Percentiles rank a stretch among this genome's conserved stretches.
Conservation (phyloP, 2,888 invertebrate species). For the Drepana falcataria region DNA sequence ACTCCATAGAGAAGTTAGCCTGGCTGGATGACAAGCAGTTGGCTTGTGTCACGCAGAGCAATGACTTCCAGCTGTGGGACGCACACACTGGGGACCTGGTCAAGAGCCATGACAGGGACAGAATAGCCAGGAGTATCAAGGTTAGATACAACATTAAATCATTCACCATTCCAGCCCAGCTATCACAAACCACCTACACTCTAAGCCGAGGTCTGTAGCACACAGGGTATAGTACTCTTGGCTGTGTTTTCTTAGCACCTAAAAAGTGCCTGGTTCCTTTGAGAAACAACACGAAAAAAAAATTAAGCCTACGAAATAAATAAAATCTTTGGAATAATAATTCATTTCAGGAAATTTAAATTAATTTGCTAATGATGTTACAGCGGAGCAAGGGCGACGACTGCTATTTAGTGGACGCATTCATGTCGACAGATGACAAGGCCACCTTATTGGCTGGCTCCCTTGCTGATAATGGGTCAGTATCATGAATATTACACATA, state of each 20-base stretch:
- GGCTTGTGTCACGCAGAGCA: conserved; percentile 84
- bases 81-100: conserved; percentile 80
- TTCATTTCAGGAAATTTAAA: too few relatives aligned
- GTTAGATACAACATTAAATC: conserved; percentile 31
- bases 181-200: too few relatives aligned
- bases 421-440: conserved; percentile 60
- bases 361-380: conserved; percentile 20
- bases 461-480: conserved; percentile 77
- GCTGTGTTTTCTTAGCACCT: too few relatives aligned
- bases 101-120: conserved; percentile 75
- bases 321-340: too few relatives aligned
- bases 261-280: too few relatives aligned
- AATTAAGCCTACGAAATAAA: too few relatives aligned
- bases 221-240: too few relatives aligned
- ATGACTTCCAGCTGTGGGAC: conserved; percentile 84
- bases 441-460: conserved; percentile 83
- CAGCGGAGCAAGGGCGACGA: conserved; percentile 80
- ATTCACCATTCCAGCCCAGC: too few relatives aligned
- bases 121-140: conserved; percentile 79
- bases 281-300: too few relatives aligned
- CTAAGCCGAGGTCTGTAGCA: too few relatives aligned
- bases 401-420: conserved; percentile 82
- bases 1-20: conserved; percentile 82
- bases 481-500: neutral
- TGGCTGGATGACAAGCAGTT: conserved; percentile 74